A percentile compares a stretch with the other conserved stretches of the same genome.
These are phyloP conservation scores for Hofmannophila pseudospretella DNA, from an alignment of 2,888 invertebrate species.

Conservation along the genomic window DNA sequence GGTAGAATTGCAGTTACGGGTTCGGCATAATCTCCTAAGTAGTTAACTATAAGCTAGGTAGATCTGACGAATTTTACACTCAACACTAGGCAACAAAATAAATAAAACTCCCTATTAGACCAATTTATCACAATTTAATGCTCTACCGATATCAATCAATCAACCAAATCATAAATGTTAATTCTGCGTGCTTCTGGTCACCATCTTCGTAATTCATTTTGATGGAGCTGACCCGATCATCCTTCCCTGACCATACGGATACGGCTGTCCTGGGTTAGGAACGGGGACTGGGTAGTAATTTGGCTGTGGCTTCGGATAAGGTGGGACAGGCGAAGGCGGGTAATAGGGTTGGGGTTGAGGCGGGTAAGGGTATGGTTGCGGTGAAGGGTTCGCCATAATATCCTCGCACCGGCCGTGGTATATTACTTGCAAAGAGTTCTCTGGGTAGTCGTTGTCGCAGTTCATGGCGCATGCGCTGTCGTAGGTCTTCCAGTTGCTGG, in stretches of 20 bases:
- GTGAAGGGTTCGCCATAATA: neutral
- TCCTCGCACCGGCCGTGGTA: slow-evolving; percentile 14
- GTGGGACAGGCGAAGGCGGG: neutral
- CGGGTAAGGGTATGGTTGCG: neutral
- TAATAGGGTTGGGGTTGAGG: neutral
- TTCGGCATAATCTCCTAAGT: too few relatives aligned
- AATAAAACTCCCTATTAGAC: too few relatives aligned
- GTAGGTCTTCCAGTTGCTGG: slow-evolving; percentile 20
- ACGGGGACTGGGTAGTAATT: neutral
- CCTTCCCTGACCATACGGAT: too few relatives aligned
- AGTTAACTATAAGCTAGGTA: too few relatives aligned
- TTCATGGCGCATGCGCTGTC: slow-evolving; percentile 14
- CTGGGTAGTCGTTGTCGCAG: slow-evolving; percentile 1
- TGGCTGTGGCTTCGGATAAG: neutral
- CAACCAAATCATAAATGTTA: too few relatives aligned
- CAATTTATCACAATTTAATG: too few relatives aligned
- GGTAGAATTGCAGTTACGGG: too few relatives aligned
- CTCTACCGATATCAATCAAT: too few relatives aligned
- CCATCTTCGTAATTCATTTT: too few relatives aligned
- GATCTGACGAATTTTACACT: too few relatives aligned
- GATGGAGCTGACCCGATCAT: neutral
- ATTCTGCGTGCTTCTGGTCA: too few relatives aligned
- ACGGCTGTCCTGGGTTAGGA: neutral
- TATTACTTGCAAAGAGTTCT: slow-evolving; percentile 6
- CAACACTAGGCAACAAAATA: too few relatives aligned